A percentile compares a stretch with the other conserved stretches of the same genome.
These are phyloP conservation scores for Otus sunia DNA, from an alignment of 2,113 vertebrate genomes.

Conservation along the genomic window DNA sequence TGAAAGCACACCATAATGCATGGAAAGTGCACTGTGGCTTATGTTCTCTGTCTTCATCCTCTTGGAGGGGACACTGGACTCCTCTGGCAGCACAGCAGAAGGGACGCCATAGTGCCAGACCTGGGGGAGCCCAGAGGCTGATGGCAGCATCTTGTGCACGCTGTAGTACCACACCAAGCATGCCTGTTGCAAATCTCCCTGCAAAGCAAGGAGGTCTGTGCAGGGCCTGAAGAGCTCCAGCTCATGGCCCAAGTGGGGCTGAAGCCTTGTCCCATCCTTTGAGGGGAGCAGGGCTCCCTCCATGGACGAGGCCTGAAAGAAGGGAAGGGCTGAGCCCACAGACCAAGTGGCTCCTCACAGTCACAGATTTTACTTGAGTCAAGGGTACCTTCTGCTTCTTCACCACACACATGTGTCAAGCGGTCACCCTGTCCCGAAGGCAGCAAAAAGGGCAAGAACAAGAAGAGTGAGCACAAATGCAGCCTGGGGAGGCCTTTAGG, in stretches of 20 bases:
- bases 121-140: too few relatives aligned
- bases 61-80: background rate
- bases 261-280: background rate
- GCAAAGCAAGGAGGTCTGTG: rapidly evolving
- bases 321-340: background rate
- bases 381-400: background rate
- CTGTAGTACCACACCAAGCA: background rate
- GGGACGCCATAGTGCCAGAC: rapidly evolving
- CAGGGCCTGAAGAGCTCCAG: background rate
- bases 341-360: background rate
- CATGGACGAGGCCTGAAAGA: background rate
- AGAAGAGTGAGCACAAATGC: background rate
- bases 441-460: background rate
- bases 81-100: background rate
- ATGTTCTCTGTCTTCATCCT: background rate
- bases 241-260: background rate
- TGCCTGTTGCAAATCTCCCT: rapidly evolving
- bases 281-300: background rate
- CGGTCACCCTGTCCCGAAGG: background rate
- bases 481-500: background rate
- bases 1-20: rapidly evolving
- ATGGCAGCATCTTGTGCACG: rapidly evolving
- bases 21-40: background rate
- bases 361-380: background rate
- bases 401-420: background rate